Conservation (phyloP, 2,113 vertebrate species). For the Riparia riparia region DNA sequence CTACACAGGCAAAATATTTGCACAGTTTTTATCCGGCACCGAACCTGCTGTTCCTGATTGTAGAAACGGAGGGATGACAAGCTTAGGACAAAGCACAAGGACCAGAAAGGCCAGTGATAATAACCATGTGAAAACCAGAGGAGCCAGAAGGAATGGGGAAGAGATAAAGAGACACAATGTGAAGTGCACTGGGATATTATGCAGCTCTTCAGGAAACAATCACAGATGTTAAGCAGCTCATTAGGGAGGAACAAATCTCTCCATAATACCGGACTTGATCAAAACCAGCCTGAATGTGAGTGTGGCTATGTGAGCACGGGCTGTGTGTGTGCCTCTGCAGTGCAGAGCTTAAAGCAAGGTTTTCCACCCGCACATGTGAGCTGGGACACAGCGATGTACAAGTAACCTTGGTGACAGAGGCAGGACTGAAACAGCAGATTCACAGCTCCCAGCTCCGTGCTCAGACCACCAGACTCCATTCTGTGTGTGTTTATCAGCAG, state of each 20-base stretch:
- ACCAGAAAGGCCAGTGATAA: background rate
- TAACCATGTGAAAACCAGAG: background rate
- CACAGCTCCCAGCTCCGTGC: conserved; percentile 3
- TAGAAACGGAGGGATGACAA: background rate
- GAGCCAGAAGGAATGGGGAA: background rate
- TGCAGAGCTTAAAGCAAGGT: background rate
- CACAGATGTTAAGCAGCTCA: background rate
- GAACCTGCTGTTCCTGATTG: background rate
- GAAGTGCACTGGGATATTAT: background rate
- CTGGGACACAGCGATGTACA: background rate
- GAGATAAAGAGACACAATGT: background rate
- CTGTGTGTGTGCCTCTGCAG: background rate
- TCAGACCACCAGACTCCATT: background rate
- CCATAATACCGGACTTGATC: background rate
- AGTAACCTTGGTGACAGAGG: conserved; percentile 65
- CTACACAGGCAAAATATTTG: background rate
- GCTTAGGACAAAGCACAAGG: background rate
- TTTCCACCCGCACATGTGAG: background rate
- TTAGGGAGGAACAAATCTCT: conserved; percentile 1
- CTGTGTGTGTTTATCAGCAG: background rate
- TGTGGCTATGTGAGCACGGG: accelerated
- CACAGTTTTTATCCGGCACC: background rate
- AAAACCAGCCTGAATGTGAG: background rate
- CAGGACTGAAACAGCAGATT: background rate
- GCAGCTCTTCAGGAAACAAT: conserved; percentile 6